Conservation (phyloP, 2,888 invertebrate genomes). For the Thecocarcelia acutangulata region DNA sequence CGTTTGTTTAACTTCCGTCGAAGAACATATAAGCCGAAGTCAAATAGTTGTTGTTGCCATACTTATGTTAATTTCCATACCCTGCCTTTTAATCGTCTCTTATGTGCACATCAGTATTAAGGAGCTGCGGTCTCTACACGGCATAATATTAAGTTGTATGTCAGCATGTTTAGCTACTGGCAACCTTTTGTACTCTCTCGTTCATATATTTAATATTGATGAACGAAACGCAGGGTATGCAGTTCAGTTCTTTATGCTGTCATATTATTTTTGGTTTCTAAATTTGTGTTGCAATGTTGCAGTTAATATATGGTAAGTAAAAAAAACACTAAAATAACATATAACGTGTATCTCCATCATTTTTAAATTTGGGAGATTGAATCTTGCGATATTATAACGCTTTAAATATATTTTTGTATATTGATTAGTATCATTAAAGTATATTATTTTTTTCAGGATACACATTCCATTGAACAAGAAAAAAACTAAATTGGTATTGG, state of each 20-base stretch:
- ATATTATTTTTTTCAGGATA: constrained; percentile 71
- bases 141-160: constrained; percentile 79
- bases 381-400: too few relatives aligned
- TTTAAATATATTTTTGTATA: too few relatives aligned
- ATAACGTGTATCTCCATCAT: too few relatives aligned
- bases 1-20: constrained; percentile 78
- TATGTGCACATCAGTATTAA: constrained; percentile 77
- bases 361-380: too few relatives aligned
- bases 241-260: constrained; percentile 79
- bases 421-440: background rate
- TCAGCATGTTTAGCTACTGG: constrained; percentile 78
- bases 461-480: constrained; percentile 76
- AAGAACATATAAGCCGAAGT: constrained; percentile 75
- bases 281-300: constrained; percentile 79
- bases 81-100: constrained; percentile 76
- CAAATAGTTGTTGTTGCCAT: constrained; percentile 76
- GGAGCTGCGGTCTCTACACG: constrained; percentile 78
- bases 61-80: constrained; percentile 80
- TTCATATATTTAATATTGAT: constrained; percentile 77
- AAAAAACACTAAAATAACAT: background rate
- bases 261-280: constrained; percentile 80
- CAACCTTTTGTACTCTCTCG: constrained; percentile 78
- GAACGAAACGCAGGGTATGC: constrained; percentile 77
- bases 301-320: constrained; percentile 78
- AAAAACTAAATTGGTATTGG: constrained; percentile 71